Evolutionary conservation across 2,797 vertebrate species (phyloP).

Genomic region (Diceros bicornis): DNA sequence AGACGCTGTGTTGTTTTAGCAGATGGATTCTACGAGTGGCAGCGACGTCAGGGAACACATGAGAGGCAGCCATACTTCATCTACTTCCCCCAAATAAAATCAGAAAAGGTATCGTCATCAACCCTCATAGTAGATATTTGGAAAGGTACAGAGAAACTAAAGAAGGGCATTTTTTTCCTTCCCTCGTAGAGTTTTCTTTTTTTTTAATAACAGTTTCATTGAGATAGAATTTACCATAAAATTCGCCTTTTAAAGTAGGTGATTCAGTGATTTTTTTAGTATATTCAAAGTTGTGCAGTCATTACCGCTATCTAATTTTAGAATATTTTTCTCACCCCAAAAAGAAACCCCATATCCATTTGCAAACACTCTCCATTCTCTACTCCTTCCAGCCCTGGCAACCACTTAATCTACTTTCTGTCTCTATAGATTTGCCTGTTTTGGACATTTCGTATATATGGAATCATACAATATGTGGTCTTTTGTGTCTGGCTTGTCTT

Average conservation of each 20-base stretch:
- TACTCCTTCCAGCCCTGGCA: not conserved
- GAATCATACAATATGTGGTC: not conserved
- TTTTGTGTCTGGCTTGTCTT: not conserved
- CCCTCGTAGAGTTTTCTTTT: not conserved
- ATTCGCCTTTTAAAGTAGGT: not conserved
- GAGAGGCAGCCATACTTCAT: constrained; percentile 97
- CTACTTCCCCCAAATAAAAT: constrained; percentile 94
- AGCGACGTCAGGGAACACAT: constrained; percentile 86
- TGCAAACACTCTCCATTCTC: not conserved
- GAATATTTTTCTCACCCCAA: not conserved
- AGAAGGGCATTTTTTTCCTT: not conserved
- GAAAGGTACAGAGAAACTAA: not conserved
- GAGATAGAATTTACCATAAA: not conserved
- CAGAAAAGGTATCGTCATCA: constrained; percentile 76
- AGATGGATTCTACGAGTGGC: constrained; percentile 99
- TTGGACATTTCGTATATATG: not conserved
- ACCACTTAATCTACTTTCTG: not conserved
- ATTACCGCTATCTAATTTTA: not conserved
- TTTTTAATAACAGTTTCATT: not conserved
- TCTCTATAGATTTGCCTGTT: not conserved
- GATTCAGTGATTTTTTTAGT: not conserved
- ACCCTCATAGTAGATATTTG: not conserved
- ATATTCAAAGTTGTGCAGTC: not conserved
- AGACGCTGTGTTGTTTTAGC: constrained; percentile 97
- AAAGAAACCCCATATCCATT: not conserved